Evolutionary conservation across 2,888 invertebrate species (phyloP).

Genomic region (Eristalis tenax): DNA sequence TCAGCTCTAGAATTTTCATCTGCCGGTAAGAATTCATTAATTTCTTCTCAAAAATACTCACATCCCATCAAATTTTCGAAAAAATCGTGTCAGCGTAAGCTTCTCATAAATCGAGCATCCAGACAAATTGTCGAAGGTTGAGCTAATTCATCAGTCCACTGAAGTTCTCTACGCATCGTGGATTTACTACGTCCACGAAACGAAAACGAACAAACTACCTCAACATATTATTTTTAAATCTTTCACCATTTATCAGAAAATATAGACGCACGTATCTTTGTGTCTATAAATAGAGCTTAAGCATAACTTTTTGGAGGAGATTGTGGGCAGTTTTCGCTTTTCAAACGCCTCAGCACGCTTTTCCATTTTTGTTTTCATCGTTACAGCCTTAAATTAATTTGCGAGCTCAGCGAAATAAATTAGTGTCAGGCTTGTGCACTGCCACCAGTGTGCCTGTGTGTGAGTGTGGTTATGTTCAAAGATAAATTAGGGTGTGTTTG

Average conservation of each 20-base stretch:
- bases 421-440: slow-evolving; percentile 5
- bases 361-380: slow-evolving; percentile 5
- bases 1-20: not conserved
- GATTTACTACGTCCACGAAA: not conserved
- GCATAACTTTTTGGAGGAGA: not conserved
- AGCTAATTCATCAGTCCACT: not conserved
- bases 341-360: not conserved
- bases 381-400: slow-evolving; percentile 29
- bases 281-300: not conserved
- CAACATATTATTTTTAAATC: slow-evolving; percentile 1
- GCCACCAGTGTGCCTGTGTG: not conserved
- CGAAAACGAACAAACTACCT: not conserved
- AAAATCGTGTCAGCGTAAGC: not conserved
- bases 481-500: slow-evolving; percentile 28
- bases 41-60: not conserved
- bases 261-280: not conserved
- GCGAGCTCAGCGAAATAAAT: slow-evolving; percentile 39
- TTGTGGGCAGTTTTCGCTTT: not conserved
- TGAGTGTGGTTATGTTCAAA: slow-evolving; percentile 11
- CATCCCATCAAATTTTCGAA: not conserved
- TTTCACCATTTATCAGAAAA: not conserved
- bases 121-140: not conserved
- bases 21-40: not conserved
- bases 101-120: not conserved
- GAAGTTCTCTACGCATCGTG: not conserved